Base-by-base conservation (phyloP, 2,113 vertebrate genomes). In the Tautogolabrus adspersus region DNA sequence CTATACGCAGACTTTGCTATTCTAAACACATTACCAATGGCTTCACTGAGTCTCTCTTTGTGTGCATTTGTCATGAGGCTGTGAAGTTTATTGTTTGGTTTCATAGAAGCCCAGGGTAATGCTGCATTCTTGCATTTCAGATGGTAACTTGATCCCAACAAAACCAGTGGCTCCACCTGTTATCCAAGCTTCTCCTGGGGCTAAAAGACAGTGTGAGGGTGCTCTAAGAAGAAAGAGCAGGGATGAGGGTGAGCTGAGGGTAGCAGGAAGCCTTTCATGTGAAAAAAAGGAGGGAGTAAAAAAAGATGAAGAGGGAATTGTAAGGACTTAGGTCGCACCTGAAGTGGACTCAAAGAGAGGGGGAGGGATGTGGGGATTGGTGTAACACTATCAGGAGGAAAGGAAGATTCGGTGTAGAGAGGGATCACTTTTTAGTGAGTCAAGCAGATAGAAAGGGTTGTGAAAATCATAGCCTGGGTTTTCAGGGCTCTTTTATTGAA, bases 241-340 rank as follows among this genome's bases (percentile, higher is more conserved):
- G 76, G 71, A 77, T 66, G 83, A 82, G 85, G 82, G 78, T 74
- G 84, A 87, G 76, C 65, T 30, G 62, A 78, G 84, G 75, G 72
- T 68, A 83, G 88, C 70, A 2, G 80, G 60, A 89, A 87, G 86
- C 77, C 90, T 92, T 93, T 92, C 86, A 92, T 89, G 86, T 92
- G 75, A 70, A 72, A 74, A 79, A 77, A 76, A 52, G 54, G 59
- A 66, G 76, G 1, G 3, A 44, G 69, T 26, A 2, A 52, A n/a
- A 51, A 71, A 63, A 75, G 83, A 87, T 86, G 67, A 88, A 77
- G 76, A 61, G 64, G 74, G 85, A 83, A 88, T 76, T 84, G 86
- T 89, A 61, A 73, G 56, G 83, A 83, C 84, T 81, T 73, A 75
- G 87, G 89, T 89, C 88, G 90, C 87, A 90, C 89, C 88, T 88